phyloP scores from a whole-genome alignment of 2,888 invertebrate species.

The Crematogaster levior region DNA sequence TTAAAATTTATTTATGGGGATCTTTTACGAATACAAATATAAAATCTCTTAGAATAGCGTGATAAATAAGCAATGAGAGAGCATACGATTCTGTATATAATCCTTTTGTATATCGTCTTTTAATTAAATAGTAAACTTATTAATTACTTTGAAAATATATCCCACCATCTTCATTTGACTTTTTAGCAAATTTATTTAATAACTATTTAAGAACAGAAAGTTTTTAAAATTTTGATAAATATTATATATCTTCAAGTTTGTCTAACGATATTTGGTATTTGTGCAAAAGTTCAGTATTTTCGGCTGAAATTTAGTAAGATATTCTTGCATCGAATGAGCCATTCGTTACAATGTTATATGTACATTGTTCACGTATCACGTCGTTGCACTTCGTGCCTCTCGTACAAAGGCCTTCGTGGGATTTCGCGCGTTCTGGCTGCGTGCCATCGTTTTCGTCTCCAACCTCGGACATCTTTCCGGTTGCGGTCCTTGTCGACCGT shows the following conservation, averaged over 20 bases:
- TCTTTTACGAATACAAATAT: not conserved
- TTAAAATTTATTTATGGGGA: not conserved
- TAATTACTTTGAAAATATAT: not conserved
- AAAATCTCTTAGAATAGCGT: not conserved
- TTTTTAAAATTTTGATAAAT: not conserved
- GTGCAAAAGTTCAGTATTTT: not conserved
- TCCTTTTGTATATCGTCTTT: not conserved
- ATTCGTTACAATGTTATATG: not conserved
- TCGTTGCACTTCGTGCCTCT: not conserved
- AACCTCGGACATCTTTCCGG: slow-evolving; percentile 66
- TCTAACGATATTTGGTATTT: not conserved
- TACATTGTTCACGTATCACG: not conserved
- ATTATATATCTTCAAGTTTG: not conserved
- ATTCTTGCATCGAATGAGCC: not conserved
- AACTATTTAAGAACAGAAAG: not conserved
- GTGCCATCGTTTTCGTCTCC: slow-evolving; percentile 66
- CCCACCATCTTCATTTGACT: not conserved
- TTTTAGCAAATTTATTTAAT: too few species aligned
- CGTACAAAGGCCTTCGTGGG: slow-evolving; percentile 5
- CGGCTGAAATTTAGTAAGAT: not conserved
- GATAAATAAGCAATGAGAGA: not conserved
- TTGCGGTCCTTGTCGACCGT: slow-evolving; percentile 58
- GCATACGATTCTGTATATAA: too few species aligned
- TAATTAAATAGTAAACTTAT: not conserved
- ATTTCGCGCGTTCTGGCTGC: slow-evolving; percentile 54